phyloP scores from a whole-genome alignment of 1,140 invertebrate genomes.

The Heliothis virescens region DNA sequence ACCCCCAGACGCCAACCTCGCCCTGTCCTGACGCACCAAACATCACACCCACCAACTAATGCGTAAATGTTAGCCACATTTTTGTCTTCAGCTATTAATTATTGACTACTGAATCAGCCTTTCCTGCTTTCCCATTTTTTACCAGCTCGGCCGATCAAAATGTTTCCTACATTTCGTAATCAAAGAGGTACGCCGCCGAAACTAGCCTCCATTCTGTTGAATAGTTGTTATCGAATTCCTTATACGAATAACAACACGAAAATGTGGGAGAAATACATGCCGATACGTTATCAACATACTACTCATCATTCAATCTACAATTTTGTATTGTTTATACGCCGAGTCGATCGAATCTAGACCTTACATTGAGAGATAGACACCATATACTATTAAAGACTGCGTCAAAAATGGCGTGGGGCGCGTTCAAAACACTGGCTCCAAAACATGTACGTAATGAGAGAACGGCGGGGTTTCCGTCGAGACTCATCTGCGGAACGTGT shows the following conservation, averaged over 20 bases:
- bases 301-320: conserved; percentile 42
- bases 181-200: conserved; percentile 28
- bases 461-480: conserved; percentile 56
- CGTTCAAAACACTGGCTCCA: conserved; percentile 56
- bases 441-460: conserved; percentile 62
- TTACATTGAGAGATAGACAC: conserved; percentile 14
- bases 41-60: conserved; percentile 37
- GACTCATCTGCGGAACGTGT: conserved; percentile 59
- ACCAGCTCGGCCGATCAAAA: background rate
- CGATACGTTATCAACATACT: conserved; percentile 41
- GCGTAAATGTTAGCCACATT: conserved; percentile 34
- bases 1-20: conserved; percentile 73
- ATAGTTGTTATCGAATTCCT: conserved; percentile 30
- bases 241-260: conserved; percentile 43
- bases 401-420: conserved; percentile 49
- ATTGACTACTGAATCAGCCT: background rate
- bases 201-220: conserved; percentile 32
- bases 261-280: conserved; percentile 41
- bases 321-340: conserved; percentile 39
- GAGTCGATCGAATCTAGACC: conserved; percentile 21
- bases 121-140: conserved; percentile 3
- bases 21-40: conserved; percentile 44
- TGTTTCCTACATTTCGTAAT: conserved; percentile 34
- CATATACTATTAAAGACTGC: conserved; percentile 29
- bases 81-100: background rate